Conservation (phyloP, 2,797 vertebrate genomes). For the Parauchenoglanis ngamensis region DNA sequence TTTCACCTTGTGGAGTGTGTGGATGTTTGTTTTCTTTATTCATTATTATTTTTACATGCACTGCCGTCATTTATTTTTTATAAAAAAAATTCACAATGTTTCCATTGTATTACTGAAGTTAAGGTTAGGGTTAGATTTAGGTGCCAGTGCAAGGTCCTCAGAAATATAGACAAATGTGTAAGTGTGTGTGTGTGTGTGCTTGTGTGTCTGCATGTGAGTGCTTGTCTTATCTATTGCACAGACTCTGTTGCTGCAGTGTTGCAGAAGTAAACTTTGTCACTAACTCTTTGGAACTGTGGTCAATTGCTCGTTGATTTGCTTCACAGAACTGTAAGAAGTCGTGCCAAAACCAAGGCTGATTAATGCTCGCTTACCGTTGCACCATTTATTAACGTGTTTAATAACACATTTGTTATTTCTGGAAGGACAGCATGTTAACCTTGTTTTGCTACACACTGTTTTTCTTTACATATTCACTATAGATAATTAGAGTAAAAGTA, state of each 20-base stretch:
- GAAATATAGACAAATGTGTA: neutral
- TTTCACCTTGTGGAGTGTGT: neutral
- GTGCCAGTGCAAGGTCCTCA: neutral
- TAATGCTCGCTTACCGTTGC: too few relatives aligned
- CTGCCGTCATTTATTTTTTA: neutral
- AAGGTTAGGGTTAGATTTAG: neutral
- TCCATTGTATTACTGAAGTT: neutral
- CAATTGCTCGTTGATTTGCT: constrained; percentile 34
- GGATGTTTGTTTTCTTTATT: neutral
- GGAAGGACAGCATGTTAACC: neutral
- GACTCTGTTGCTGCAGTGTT: constrained; percentile 27
- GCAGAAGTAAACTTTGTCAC: constrained; percentile 49
- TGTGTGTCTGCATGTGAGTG: constrained; percentile 6
- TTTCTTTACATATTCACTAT: neutral
- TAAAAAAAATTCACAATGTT: neutral
- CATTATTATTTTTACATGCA: neutral
- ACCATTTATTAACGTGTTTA: neutral
- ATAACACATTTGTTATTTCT: neutral
- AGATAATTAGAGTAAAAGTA: neutral
- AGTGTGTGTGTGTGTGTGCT: neutral
- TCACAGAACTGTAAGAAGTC: constrained; percentile 30
- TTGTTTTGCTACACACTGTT: neutral
- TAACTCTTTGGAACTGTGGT: constrained; percentile 34
- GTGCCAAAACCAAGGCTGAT: neutral
- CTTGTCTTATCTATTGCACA: constrained; percentile 34